These are phyloP conservation scores for Peucedramus taeniatus DNA, from an alignment of 2,113 vertebrate species.

Conservation along the genomic window DNA sequence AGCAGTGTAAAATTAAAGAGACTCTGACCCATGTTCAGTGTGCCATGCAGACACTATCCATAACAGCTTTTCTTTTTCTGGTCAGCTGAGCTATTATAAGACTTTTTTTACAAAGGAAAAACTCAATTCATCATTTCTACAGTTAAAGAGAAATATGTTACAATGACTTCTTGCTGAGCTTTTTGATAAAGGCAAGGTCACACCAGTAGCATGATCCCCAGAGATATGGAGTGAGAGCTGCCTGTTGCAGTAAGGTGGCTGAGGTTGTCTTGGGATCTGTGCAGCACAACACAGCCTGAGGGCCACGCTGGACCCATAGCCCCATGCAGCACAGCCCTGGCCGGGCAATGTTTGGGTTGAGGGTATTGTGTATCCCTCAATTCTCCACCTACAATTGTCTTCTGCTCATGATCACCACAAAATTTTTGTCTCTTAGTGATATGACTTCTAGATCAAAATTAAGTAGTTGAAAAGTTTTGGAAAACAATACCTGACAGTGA, in stretches of 20 bases:
- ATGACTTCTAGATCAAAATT: not conserved
- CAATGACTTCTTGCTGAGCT: fast-evolving
- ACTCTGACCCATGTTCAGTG: fast-evolving
- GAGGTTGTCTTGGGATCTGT: not conserved
- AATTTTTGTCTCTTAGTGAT: not conserved
- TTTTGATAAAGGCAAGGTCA: not conserved
- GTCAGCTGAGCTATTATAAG: not conserved
- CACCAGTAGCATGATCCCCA: fast-evolving
- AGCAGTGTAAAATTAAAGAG: not conserved
- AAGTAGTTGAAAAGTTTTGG: not conserved
- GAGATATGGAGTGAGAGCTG: fast-evolving
- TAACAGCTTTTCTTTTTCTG: not conserved
- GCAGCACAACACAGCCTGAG: not conserved
- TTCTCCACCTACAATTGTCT: not conserved
- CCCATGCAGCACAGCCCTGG: not conserved
- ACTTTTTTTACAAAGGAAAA: not conserved
- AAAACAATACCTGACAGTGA: not conserved
- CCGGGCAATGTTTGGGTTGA: not conserved
- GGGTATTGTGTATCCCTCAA: not conserved
- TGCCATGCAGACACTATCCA: too few relatives aligned
- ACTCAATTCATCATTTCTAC: not conserved
- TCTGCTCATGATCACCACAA: not conserved
- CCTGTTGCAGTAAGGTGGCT: not conserved
- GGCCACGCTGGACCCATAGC: fast-evolving
- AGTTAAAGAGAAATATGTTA: not conserved